phyloP scores from a whole-genome alignment of 2,797 vertebrate genomes.

The Merluccius polli region DNA sequence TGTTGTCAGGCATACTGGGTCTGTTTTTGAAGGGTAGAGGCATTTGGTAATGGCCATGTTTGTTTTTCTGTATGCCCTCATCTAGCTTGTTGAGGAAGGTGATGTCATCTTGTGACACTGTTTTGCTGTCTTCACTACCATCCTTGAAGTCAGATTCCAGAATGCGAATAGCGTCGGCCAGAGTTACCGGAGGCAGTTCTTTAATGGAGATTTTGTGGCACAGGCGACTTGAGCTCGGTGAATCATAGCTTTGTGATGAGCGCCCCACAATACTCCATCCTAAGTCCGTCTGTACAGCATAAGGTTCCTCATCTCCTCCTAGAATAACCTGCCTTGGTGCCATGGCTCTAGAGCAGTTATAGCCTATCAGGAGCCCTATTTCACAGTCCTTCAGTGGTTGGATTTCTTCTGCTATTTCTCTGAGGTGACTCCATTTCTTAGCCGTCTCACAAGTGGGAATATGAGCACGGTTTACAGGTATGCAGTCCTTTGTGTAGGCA shows the following conservation, averaged over 20 bases:
- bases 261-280: constrained; percentile 14
- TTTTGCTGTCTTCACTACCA: constrained; percentile 2
- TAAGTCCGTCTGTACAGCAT: constrained; percentile 13
- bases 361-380: constrained; percentile 11
- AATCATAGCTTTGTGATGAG: not conserved
- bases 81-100: constrained; percentile 12
- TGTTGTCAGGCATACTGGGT: constrained; percentile 14
- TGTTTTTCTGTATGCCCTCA: constrained; percentile 11
- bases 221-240: not conserved
- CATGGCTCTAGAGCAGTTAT: not conserved
- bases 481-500: constrained; percentile 11
- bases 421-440: constrained; percentile 5
- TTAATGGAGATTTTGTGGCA: not conserved
- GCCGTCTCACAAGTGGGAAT: constrained; percentile 11
- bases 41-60: constrained; percentile 12
- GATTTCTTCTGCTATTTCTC: constrained; percentile 12
- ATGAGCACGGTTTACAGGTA: constrained; percentile 5
- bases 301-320: constrained; percentile 7
- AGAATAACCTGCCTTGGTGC: not conserved
- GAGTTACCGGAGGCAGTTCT: constrained; percentile 10
- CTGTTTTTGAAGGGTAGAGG: constrained; percentile 8
- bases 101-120: constrained; percentile 23
- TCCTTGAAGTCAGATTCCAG: constrained; percentile 24
- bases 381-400: constrained; percentile 13
- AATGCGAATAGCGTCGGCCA: constrained; percentile 1